phyloP scores from a whole-genome alignment of 2,797 vertebrate genomes.

The Malurus splendens region DNA sequence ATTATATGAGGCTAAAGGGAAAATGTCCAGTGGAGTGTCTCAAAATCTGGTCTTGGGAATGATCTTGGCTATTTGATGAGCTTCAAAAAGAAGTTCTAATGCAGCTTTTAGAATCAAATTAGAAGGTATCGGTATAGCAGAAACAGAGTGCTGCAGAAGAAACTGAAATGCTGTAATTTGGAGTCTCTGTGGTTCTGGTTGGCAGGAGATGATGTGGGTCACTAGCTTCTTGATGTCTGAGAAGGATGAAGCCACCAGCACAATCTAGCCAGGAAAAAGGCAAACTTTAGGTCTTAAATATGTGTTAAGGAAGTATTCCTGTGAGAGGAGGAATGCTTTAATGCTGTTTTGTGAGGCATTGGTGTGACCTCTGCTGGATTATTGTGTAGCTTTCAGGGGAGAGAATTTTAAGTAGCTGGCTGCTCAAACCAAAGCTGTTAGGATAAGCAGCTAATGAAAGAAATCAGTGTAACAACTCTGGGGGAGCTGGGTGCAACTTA shows the following conservation, averaged over 20 bases:
- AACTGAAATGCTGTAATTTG: not conserved
- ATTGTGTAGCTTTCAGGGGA: not conserved
- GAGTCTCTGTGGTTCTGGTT: not conserved
- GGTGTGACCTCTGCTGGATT: constrained; percentile 18
- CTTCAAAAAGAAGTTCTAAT: not conserved
- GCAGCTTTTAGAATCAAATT: not conserved
- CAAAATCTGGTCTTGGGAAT: not conserved
- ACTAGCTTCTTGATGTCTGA: not conserved
- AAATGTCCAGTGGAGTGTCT: not conserved
- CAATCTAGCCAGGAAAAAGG: not conserved
- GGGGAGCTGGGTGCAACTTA: not conserved
- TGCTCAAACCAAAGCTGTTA: not conserved
- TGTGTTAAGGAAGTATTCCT: not conserved
- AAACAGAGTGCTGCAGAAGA: not conserved
- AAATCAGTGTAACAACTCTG: not conserved
- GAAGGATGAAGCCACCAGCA: not conserved
- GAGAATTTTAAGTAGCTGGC: not conserved
- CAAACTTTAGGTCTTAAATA: not conserved
- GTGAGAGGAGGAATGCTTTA: not conserved
- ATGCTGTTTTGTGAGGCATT: not conserved
- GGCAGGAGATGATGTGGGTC: not conserved
- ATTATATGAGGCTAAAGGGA: not conserved
- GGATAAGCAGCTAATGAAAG: not conserved
- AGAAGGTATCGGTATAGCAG: not conserved
- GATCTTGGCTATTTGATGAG: not conserved